Conservation (phyloP, 2,113 vertebrate genomes). For the Leptodactylus fuscus region DNA sequence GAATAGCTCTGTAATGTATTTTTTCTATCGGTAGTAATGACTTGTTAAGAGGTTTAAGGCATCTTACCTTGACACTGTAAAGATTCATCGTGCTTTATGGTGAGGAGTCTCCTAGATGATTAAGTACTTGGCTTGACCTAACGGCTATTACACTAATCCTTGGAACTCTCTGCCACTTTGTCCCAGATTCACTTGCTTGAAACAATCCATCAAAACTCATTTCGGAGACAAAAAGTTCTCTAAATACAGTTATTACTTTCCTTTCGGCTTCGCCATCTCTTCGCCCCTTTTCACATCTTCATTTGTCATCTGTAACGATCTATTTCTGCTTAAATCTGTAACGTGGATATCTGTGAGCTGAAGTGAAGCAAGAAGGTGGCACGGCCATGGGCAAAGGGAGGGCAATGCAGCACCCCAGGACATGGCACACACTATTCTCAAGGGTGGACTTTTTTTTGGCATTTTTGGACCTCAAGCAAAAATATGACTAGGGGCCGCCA, state of each 20-base stretch:
- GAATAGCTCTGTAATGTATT: background rate
- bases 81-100: background rate
- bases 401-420: too few species aligned
- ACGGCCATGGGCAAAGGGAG: too few species aligned
- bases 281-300: conserved; percentile 14
- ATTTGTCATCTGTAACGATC: conserved; percentile 7
- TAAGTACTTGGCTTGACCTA: conserved; percentile 10
- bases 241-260: conserved; percentile 26
- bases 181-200: conserved; percentile 28
- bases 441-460: too few species aligned
- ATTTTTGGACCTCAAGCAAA: too few species aligned
- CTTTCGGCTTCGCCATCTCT: background rate
- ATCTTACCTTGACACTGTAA: conserved; percentile 23
- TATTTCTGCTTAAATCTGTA: background rate
- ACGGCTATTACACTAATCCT: conserved; percentile 10
- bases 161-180: background rate
- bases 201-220: conserved; percentile 28
- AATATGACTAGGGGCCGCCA: too few species aligned
- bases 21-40: background rate
- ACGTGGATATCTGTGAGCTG: background rate
- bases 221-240: background rate
- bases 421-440: too few species aligned
- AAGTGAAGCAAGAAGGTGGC: too few species aligned
- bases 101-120: background rate
- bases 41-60: background rate